Conservation (phyloP, 1,140 invertebrate genomes). For the Cyclina sinensis region DNA sequence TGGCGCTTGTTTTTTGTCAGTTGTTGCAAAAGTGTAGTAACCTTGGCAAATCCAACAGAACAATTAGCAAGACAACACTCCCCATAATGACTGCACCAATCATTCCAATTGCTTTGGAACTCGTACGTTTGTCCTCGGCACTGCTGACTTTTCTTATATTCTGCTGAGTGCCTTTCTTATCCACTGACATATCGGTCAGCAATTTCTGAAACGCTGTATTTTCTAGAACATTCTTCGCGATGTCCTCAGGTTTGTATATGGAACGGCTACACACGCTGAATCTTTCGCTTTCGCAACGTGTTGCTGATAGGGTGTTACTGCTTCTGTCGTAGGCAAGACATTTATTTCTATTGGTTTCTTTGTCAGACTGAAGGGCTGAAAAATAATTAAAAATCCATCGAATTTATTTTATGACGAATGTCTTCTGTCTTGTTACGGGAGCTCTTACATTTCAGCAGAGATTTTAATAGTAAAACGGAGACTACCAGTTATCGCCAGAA, state of each 20-base stretch:
- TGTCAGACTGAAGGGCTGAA: neutral
- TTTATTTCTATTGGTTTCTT: neutral
- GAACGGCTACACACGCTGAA: neutral
- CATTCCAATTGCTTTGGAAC: neutral
- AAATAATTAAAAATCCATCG: neutral
- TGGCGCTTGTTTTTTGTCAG: no score
- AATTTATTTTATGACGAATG: no score
- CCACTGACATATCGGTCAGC: neutral
- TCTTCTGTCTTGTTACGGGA: no score
- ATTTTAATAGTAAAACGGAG: no score
- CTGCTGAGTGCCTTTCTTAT: neutral
- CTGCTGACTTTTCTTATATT: neutral
- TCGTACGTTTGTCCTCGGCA: neutral
- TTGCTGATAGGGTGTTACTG: neutral
- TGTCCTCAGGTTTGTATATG: neutral
- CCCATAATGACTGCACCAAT: neutral
- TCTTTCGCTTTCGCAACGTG: neutral
- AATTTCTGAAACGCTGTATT: neutral
- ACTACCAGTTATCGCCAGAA: no score
- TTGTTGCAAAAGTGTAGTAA: neutral
- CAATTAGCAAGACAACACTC: neutral
- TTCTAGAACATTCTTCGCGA: neutral
- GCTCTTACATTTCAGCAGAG: no score
- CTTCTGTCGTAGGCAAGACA: neutral
- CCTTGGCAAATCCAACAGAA: neutral